A percentile compares a stretch with the other conserved stretches of the same genome.
These are phyloP conservation scores for Chrysotoxum bicinctum DNA, from an alignment of 2,888 invertebrate species.

Conservation along the genomic window DNA sequence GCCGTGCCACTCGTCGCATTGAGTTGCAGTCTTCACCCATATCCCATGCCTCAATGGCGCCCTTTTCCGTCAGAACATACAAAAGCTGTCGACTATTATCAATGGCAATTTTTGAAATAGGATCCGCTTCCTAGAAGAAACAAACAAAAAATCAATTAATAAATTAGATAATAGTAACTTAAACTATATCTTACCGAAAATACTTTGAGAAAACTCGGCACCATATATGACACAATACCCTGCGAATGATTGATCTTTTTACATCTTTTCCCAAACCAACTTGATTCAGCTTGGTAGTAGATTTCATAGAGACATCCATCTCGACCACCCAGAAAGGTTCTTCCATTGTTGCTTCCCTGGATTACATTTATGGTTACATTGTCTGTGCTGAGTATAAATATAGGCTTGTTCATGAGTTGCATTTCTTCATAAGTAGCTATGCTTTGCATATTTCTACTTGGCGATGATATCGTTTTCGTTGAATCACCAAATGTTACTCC, in stretches of 20 bases:
- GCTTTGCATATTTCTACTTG: constrained; percentile 74
- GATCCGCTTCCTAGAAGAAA: constrained; percentile 90
- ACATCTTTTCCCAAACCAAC: constrained; percentile 97
- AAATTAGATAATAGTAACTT: background rate
- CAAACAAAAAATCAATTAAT: background rate
- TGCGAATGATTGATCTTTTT: constrained; percentile 97
- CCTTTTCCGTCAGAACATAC: constrained; percentile 94
- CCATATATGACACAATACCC: constrained; percentile 91
- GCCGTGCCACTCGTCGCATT: constrained; percentile 87
- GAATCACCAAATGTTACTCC: constrained; percentile 80
- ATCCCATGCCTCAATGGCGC: constrained; percentile 94
- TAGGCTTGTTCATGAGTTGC: constrained; percentile 96
- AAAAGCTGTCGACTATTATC: constrained; percentile 95
- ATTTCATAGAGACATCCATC: constrained; percentile 98
- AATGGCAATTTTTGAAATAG: constrained; percentile 92
- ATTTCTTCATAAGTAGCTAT: constrained; percentile 86
- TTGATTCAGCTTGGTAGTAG: constrained; percentile 94
- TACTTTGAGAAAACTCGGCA: constrained; percentile 94
- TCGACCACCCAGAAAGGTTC: constrained; percentile 96
- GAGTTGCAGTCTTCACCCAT: constrained; percentile 90
- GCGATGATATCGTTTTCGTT: constrained; percentile 77
- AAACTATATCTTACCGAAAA: constrained; percentile 79
- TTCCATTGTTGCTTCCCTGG: constrained; percentile 89
- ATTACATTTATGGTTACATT: constrained; percentile 92
- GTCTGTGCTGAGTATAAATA: constrained; percentile 95